A percentile compares a stretch with the other conserved stretches of the same genome.
Conservation (phyloP, 2,797 vertebrate species). For the Jordanella pulchra region DNA sequence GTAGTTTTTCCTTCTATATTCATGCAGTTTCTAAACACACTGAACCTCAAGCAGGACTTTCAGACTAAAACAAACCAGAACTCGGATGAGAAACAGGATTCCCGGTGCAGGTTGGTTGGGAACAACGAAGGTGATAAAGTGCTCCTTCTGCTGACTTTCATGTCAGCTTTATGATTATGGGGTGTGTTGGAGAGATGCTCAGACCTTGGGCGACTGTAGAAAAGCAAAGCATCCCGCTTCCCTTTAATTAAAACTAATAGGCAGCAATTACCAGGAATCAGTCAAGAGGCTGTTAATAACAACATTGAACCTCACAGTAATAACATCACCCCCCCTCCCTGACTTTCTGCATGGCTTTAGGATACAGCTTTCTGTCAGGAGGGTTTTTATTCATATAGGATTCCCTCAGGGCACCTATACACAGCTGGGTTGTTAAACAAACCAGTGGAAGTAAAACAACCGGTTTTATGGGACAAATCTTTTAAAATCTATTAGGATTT, state of each 20-base stretch:
- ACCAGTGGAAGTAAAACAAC: constrained; percentile 11
- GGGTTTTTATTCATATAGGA: constrained; percentile 37
- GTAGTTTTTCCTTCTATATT: too few relatives aligned
- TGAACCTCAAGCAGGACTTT: neutral
- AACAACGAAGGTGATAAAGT: constrained; percentile 56
- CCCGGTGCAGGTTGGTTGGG: constrained; percentile 11
- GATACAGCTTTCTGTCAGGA: constrained; percentile 31
- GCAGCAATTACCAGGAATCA: constrained; percentile 73
- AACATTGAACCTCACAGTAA: constrained; percentile 54
- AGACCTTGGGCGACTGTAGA: constrained; percentile 58
- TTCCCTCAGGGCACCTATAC: constrained; percentile 18
- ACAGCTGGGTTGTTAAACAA: constrained; percentile 48
- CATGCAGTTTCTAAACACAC: too few relatives aligned
- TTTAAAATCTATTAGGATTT: neutral
- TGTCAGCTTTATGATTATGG: constrained; percentile 66
- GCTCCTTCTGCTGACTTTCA: constrained; percentile 52
- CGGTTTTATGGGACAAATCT: constrained; percentile 1
- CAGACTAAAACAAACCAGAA: constrained; percentile 4
- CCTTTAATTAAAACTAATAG: constrained; percentile 79
- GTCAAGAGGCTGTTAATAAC: constrained; percentile 67
- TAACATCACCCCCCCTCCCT: constrained; percentile 9
- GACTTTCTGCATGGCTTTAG: constrained; percentile 11
- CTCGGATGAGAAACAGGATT: constrained; percentile 9
- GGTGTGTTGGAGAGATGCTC: constrained; percentile 48
- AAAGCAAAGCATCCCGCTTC: constrained; percentile 46